Evolutionary conservation across 2,797 vertebrate species (phyloP).

Genomic region (Poeciliopsis paucimaculata): DNA sequence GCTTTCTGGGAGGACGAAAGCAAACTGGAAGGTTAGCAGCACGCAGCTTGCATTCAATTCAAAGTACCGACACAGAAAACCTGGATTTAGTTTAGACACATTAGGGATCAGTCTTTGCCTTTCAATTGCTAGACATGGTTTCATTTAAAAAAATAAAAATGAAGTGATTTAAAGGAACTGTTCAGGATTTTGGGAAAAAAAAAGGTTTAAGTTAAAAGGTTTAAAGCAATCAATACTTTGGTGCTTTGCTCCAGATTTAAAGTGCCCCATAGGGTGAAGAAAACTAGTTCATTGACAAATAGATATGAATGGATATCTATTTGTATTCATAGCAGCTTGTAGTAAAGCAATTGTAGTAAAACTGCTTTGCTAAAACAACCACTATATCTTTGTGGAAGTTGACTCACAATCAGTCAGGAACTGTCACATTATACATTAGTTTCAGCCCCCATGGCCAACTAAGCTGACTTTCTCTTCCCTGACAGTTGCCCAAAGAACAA

Average conservation of each 20-base stretch:
- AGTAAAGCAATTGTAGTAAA: not conserved
- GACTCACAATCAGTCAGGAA: not conserved
- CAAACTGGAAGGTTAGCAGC: conserved; percentile 42
- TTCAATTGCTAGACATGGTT: not conserved
- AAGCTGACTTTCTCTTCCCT: not conserved
- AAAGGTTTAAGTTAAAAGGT: not conserved
- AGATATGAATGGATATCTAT: not conserved
- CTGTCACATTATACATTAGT: not conserved
- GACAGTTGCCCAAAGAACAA: not conserved
- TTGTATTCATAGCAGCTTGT: too few relatives aligned
- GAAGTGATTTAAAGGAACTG: not conserved
- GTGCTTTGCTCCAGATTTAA: not conserved
- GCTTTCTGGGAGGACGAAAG: conserved; percentile 67
- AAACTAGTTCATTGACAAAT: not conserved
- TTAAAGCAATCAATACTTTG: not conserved
- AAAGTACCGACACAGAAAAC: conserved; percentile 19
- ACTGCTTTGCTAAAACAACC: not conserved
- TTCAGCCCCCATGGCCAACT: not conserved
- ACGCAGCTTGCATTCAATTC: conserved; percentile 39
- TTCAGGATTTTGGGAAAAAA: not conserved
- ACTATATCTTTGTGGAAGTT: not conserved
- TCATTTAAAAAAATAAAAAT: not conserved
- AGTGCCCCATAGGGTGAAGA: not conserved
- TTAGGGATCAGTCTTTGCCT: conserved; percentile 1
- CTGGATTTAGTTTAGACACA: conserved; percentile 17